phyloP scores from a whole-genome alignment of 2,888 invertebrate genomes.

The Venusia cambrica region DNA sequence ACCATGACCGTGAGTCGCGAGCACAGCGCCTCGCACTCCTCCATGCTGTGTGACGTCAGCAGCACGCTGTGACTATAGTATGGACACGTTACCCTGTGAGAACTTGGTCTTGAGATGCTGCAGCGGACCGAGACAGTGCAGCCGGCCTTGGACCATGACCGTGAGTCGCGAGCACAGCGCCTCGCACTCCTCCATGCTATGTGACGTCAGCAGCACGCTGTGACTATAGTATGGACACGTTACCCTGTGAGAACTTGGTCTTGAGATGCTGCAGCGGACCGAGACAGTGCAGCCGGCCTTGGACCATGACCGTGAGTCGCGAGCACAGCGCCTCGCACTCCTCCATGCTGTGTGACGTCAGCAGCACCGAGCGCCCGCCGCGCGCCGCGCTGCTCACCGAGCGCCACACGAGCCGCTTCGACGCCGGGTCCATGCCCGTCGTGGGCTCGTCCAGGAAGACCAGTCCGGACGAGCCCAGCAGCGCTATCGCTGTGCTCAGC shows the following conservation, averaged over 20 bases:
- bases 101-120: conserved; percentile 71
- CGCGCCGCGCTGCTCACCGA: conserved; percentile 80
- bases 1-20: conserved; percentile 86
- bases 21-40: conserved; percentile 88
- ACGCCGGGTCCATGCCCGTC: conserved; percentile 90
- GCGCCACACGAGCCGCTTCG: conserved; percentile 90
- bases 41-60: conserved; percentile 71
- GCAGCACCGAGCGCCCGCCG: conserved; percentile 87
- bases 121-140: conserved; percentile 84
- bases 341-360: conserved; percentile 85
- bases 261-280: conserved; percentile 85
- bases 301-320: conserved; percentile 89
- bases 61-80: conserved; percentile 1
- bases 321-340: conserved; percentile 92
- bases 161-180: conserved; percentile 86
- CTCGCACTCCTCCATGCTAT: conserved; percentile 87
- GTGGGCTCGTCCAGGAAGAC: conserved; percentile 86
- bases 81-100: conserved; percentile 73
- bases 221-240: conserved; percentile 44
- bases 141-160: conserved; percentile 86
- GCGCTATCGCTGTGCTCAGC: conserved; percentile 86
- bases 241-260: conserved; percentile 81
- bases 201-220: conserved; percentile 82
- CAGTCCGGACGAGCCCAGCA: conserved; percentile 85
- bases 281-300: conserved; percentile 85